phyloP scores from a whole-genome alignment of 2,888 invertebrate genomes.

The Athalia cordata region DNA sequence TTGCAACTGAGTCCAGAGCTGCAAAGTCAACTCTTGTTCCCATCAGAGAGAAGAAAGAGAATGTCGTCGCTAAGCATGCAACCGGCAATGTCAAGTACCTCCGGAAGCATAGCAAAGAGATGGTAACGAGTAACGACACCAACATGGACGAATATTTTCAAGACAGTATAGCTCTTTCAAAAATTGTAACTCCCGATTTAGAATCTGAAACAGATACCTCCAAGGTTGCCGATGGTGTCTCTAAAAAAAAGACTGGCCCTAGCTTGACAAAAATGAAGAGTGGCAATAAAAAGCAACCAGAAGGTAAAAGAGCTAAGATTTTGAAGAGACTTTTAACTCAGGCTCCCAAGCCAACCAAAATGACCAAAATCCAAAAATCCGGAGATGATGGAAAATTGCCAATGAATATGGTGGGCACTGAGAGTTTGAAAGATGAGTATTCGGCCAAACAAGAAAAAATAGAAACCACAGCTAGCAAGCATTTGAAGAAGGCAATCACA shows the following conservation, averaged over 20 bases:
- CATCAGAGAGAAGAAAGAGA: constrained; percentile 13
- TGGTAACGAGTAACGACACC: constrained; percentile 2
- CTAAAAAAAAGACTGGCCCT: neutral
- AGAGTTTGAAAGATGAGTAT: constrained; percentile 9
- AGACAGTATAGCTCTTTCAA: constrained; percentile 23
- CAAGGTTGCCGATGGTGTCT: neutral
- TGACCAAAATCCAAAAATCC: neutral
- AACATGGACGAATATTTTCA: constrained; percentile 35
- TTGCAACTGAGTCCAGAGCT: neutral
- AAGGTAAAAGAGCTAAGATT: neutral
- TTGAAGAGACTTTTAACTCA: neutral
- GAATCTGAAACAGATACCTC: neutral
- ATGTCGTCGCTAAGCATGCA: neutral
- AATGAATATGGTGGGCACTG: neutral
- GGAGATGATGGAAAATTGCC: neutral
- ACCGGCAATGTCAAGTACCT: neutral
- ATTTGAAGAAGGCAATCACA: neutral
- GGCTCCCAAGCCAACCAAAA: neutral
- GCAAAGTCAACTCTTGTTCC: neutral
- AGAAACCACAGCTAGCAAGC: neutral
- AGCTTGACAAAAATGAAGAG: too few relatives aligned
- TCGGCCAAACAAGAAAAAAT: neutral
- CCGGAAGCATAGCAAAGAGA: neutral
- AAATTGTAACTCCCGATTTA: constrained; percentile 5
- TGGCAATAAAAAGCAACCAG: neutral